phyloP scores from a whole-genome alignment of 1,140 invertebrate genomes.

The Vanessa tameamea region DNA sequence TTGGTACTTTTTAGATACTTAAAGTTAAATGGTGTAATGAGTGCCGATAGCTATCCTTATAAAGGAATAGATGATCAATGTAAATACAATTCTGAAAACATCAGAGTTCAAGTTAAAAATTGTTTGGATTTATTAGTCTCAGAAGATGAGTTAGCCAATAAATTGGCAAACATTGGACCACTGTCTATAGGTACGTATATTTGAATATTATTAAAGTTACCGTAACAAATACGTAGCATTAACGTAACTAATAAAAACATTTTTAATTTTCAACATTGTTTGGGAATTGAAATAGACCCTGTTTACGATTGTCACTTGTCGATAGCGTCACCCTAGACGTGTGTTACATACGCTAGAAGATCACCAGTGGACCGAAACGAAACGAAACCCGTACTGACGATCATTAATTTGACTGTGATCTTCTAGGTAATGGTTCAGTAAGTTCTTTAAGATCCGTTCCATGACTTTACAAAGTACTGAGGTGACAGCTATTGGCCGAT shows the following conservation, averaged over 20 bases:
- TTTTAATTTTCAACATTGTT: neutral
- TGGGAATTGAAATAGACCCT: too few relatives aligned
- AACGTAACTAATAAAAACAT: neutral
- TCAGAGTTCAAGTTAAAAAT: slow-evolving; percentile 7
- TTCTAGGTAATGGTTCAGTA: too few relatives aligned
- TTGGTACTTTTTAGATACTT: slow-evolving; percentile 15
- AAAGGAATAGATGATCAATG: neutral
- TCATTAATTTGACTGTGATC: too few relatives aligned
- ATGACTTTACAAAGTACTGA: too few relatives aligned
- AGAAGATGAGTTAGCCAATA: slow-evolving; percentile 13
- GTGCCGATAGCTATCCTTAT: slow-evolving; percentile 28
- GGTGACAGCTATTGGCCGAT: too few relatives aligned
- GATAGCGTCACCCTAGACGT: too few relatives aligned
- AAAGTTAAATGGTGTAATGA: slow-evolving; percentile 17
- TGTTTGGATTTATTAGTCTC: neutral
- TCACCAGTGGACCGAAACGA: too few relatives aligned
- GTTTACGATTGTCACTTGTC: too few relatives aligned
- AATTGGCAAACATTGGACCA: slow-evolving; percentile 8
- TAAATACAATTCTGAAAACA: slow-evolving; percentile 17
- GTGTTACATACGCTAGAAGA: too few relatives aligned
- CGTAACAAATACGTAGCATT: too few relatives aligned
- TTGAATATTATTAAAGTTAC: neutral
- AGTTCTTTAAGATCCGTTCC: too few relatives aligned
- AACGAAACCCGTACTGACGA: too few relatives aligned
- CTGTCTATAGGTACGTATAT: slow-evolving; percentile 15